A percentile compares a stretch with the other conserved stretches of the same genome.
Conservation (phyloP, 1,140 invertebrate genomes). For the Drosophila jambulina region DNA sequence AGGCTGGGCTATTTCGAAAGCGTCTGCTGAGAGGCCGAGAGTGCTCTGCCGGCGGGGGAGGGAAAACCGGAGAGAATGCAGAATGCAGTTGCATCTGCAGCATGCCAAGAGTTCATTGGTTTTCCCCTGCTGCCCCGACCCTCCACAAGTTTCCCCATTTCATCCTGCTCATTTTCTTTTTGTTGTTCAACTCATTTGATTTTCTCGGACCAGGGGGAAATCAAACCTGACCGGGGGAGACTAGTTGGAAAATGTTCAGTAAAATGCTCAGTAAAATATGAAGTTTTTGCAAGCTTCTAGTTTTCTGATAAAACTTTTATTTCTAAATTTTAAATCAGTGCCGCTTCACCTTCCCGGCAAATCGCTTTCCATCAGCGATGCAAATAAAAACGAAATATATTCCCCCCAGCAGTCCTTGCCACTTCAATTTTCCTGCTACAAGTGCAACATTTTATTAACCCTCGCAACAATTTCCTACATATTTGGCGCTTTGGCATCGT, state of each 20-base stretch:
- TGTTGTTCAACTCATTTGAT: slow-evolving; percentile 35
- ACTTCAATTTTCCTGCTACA: slow-evolving; percentile 43
- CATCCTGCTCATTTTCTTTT: slow-evolving; percentile 21
- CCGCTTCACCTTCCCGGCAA: slow-evolving; percentile 2
- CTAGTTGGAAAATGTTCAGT: neutral
- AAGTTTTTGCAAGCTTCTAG: neutral
- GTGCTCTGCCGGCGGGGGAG: slow-evolving; percentile 3
- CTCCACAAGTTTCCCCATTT: neutral
- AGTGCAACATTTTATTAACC: slow-evolving; percentile 53
- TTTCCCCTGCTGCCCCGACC: slow-evolving; percentile 16
- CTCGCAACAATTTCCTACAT: slow-evolving; percentile 33
- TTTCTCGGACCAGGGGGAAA: slow-evolving; percentile 27
- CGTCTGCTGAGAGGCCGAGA: slow-evolving; percentile 43
- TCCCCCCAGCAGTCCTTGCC: slow-evolving; percentile 5
- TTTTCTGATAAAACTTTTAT: slow-evolving; percentile 15
- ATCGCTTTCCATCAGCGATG: slow-evolving; percentile 20
- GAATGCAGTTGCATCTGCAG: slow-evolving; percentile 51
- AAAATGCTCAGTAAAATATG: neutral
- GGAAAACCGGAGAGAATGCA: slow-evolving; percentile 8
- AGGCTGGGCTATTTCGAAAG: slow-evolving; percentile 45
- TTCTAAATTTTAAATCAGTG: slow-evolving; percentile 28
- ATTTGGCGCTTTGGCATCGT: slow-evolving; percentile 62
- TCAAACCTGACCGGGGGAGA: slow-evolving; percentile 10
- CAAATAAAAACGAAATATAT: slow-evolving; percentile 28
- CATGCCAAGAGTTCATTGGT: slow-evolving; percentile 74